Evolutionary conservation across 2,113 vertebrate species (phyloP).

Genomic region (Phrynocephalus versicolor): DNA sequence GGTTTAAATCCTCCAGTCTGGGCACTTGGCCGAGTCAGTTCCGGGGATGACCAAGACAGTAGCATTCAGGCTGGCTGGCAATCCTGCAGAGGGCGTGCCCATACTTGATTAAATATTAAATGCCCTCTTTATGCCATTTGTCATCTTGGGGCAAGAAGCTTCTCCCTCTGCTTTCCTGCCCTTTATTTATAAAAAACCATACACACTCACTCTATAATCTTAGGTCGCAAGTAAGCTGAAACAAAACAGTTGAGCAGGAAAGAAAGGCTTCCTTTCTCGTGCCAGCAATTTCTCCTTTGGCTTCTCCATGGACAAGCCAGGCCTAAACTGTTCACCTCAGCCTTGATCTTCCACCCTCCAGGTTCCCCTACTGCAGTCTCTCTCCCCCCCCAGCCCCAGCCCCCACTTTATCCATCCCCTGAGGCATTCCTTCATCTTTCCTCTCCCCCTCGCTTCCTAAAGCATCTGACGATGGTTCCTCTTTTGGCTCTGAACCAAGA

Average conservation of each 20-base stretch:
- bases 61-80: not conserved
- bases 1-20: not conserved
- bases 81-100: not conserved
- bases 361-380: not conserved
- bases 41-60: not conserved
- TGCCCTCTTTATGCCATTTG: not conserved
- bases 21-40: not conserved
- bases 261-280: not conserved
- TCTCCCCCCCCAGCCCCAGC: too few species aligned
- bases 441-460: conserved; percentile 1
- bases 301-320: not conserved
- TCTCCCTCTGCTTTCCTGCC: not conserved
- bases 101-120: not conserved
- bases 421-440: conserved; percentile 19
- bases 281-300: not conserved
- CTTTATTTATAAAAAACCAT: too few species aligned
- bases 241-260: not conserved
- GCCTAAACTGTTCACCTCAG: not conserved
- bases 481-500: conserved; percentile 29
- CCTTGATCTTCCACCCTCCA: conserved; percentile 16
- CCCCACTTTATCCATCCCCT: conserved; percentile 25
- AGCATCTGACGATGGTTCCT: conserved; percentile 19
- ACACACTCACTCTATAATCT: not conserved
- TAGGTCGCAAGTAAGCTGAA: not conserved
- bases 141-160: not conserved